phyloP scores from a whole-genome alignment of 2,888 invertebrate genomes.

The Drosophila falleni region DNA sequence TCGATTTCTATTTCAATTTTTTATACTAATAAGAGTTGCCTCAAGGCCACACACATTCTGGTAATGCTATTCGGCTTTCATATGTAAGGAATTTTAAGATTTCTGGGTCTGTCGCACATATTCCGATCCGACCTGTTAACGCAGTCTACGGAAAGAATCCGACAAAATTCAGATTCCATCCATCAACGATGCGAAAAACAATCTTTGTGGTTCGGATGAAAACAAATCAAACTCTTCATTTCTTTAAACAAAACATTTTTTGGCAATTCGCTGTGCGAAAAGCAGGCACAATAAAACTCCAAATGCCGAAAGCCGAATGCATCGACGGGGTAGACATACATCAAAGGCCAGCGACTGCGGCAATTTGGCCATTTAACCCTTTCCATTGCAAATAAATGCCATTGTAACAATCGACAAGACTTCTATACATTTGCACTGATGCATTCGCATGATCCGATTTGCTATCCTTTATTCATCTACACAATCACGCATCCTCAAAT shows the following conservation, averaged over 20 bases:
- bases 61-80: constrained; percentile 53
- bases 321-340: constrained; percentile 22
- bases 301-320: constrained; percentile 15
- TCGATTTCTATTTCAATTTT: not conserved
- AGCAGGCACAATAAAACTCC: constrained; percentile 23
- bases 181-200: not conserved
- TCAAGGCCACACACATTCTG: constrained; percentile 64
- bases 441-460: constrained; percentile 76
- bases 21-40: constrained; percentile 34
- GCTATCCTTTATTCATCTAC: constrained; percentile 21
- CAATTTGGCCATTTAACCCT: constrained; percentile 70
- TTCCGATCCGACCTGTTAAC: constrained; percentile 7
- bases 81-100: constrained; percentile 1
- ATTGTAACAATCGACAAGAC: constrained; percentile 55
- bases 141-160: not conserved
- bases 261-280: constrained; percentile 24
- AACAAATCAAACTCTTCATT: constrained; percentile 53
- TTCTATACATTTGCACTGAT: constrained; percentile 52
- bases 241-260: constrained; percentile 46
- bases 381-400: constrained; percentile 48
- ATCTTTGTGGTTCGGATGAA: constrained; percentile 68
- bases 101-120: not conserved
- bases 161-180: not conserved
- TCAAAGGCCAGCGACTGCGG: constrained; percentile 44
- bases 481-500: constrained; percentile 9